These are phyloP conservation scores for Apis cerana DNA, from an alignment of 1,140 invertebrate species.

Conservation along the genomic window DNA sequence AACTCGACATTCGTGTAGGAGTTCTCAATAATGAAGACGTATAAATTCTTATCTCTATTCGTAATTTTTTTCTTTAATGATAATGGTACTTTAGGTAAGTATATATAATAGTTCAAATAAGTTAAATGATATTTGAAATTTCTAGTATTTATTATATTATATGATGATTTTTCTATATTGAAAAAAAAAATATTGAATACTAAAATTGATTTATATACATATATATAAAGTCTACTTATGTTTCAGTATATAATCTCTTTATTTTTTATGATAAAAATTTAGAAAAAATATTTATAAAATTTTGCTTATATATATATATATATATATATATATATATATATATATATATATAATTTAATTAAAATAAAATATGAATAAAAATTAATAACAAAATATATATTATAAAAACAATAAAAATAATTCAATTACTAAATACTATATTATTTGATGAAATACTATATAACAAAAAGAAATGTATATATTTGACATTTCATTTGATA, in stretches of 20 bases:
- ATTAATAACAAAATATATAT: too few relatives aligned
- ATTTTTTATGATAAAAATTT: too few relatives aligned
- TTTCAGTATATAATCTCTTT: too few relatives aligned
- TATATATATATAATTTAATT: too few relatives aligned
- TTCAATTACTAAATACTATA: not conserved
- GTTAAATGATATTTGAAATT: not conserved
- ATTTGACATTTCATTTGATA: constrained; percentile 35
- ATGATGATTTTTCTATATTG: not conserved
- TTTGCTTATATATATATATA: too few relatives aligned
- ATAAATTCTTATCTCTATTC: constrained; percentile 28
- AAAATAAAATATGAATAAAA: too few relatives aligned
- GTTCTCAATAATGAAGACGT: constrained; percentile 35
- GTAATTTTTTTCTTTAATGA: constrained; percentile 29
- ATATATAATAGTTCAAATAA: not conserved
- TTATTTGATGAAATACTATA: not conserved
- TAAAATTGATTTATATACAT: too few relatives aligned
- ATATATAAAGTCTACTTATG: too few relatives aligned
- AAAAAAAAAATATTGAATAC: too few relatives aligned
- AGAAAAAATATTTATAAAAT: too few relatives aligned
- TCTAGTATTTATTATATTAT: not conserved
- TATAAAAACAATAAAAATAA: too few relatives aligned
- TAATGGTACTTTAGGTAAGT: constrained; percentile 42
- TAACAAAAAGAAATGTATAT: not conserved
- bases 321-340: too few relatives aligned
- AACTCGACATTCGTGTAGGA: constrained; percentile 14